Evolutionary conservation across 2,797 vertebrate species (phyloP).

Genomic region (Picus viridis): DNA sequence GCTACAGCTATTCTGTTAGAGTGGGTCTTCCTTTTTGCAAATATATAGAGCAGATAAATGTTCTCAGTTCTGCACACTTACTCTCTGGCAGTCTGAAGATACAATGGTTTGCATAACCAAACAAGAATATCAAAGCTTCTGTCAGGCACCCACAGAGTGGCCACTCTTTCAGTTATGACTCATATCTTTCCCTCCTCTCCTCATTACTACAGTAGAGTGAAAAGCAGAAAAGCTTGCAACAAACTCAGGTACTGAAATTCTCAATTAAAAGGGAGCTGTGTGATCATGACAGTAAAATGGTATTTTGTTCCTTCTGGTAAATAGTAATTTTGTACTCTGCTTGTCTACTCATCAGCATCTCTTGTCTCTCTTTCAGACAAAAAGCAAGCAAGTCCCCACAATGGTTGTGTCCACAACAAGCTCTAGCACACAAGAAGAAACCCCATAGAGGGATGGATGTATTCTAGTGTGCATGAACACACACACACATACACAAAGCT

Average conservation of each 20-base stretch:
- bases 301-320: background rate
- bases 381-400: background rate
- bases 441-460: background rate
- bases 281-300: background rate
- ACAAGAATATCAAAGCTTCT: constrained; percentile 5
- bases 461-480: background rate
- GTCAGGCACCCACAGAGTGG: background rate
- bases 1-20: background rate
- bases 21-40: background rate
- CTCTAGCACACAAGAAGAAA: background rate
- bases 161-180: constrained; percentile 36
- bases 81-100: background rate
- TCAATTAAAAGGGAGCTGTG: constrained; percentile 27
- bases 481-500: background rate
- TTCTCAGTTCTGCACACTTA: background rate
- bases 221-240: constrained; percentile 21
- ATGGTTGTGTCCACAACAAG: background rate
- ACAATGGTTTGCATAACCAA: background rate
- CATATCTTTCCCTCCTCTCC: background rate
- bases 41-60: background rate
- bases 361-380: constrained; percentile 13
- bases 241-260: background rate
- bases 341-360: background rate
- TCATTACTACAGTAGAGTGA: constrained; percentile 23
- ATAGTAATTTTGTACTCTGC: background rate